phyloP scores from a whole-genome alignment of 2,113 vertebrate genomes.

The Pionites leucogaster region DNA sequence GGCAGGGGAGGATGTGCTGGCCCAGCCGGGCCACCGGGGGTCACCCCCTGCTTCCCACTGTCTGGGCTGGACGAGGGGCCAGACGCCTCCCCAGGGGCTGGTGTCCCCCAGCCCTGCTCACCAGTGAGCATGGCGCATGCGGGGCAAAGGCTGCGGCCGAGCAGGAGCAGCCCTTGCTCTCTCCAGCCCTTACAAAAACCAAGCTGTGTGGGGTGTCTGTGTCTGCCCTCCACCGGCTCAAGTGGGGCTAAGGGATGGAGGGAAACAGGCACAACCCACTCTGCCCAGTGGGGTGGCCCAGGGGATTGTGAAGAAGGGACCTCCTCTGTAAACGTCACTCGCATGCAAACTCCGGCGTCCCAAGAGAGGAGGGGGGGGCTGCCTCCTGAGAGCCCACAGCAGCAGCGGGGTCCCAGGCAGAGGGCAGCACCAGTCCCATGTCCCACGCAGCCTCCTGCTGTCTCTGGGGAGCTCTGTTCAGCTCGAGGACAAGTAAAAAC shows the following conservation, averaged over 20 bases:
- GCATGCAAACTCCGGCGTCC: constrained; percentile 52
- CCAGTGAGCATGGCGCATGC: rapidly evolving
- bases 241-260: background rate
- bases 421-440: background rate
- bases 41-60: background rate
- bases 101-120: background rate
- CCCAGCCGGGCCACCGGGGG: background rate
- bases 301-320: background rate
- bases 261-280: background rate
- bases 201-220: background rate
- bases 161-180: background rate
- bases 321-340: constrained; percentile 18
- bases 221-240: background rate
- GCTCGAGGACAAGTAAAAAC: constrained; percentile 64
- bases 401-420: background rate
- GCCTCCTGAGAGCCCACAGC: background rate
- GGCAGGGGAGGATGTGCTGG: background rate
- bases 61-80: rapidly evolving
- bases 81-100: rapidly evolving
- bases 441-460: constrained; percentile 43
- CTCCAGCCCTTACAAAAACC: background rate
- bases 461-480: constrained; percentile 63
- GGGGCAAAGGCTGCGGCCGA: background rate
- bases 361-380: background rate
- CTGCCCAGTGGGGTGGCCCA: background rate